Base-by-base conservation (phyloP, 1,140 invertebrate species). In the Procambarus virginalis region DNA sequence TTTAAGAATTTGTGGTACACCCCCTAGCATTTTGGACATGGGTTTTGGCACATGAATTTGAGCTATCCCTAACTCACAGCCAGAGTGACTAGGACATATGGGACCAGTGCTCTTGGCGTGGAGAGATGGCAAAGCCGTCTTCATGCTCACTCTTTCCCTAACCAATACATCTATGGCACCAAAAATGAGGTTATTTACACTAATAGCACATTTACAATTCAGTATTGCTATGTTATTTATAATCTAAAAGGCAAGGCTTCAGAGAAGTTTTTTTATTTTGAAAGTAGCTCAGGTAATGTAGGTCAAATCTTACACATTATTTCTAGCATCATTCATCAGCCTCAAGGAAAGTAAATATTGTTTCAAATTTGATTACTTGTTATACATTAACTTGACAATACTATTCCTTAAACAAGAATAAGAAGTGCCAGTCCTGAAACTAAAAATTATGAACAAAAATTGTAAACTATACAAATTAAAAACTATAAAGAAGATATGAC, bases 21-120 rank as follows among this genome's bases (percentile, higher is more conserved):
- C 48, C 45, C 82, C 60, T 73, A 84, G 64, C 73, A 85, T 78
- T 77, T 76, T 76, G 51, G 70, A 85, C 75, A 85, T 76, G 9
- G 34, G 46, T 85, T 88, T 88, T 82, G 86, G 86, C 86, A 88
- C 86, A 88, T 81, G 68, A 55, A 88, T 82, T 82, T 88, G 86
- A 88, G 86, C 86, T 81, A 80, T 88, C 79, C 78, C 77, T 68
- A 87, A 80, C 85, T 84, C 84, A 85, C 68, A 85, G 73, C 84
- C 84, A 85, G 70, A 78, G 75, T 76, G 73, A 85, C 84, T 85
- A 85, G 46, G 70, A 76, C 70, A 22, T 34, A 34, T 58, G 48
- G n/a, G n/a, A 85, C 48, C 84, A 76, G 68, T 85, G 73, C 55
- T 76, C 84, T 76, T 55, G 73, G 84, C 70, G 84, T 70, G 73